Percentiles rank a stretch among this genome's conserved stretches.
phyloP scores from a whole-genome alignment of 1,140 invertebrate species.

The Cyclargus thomasi region DNA sequence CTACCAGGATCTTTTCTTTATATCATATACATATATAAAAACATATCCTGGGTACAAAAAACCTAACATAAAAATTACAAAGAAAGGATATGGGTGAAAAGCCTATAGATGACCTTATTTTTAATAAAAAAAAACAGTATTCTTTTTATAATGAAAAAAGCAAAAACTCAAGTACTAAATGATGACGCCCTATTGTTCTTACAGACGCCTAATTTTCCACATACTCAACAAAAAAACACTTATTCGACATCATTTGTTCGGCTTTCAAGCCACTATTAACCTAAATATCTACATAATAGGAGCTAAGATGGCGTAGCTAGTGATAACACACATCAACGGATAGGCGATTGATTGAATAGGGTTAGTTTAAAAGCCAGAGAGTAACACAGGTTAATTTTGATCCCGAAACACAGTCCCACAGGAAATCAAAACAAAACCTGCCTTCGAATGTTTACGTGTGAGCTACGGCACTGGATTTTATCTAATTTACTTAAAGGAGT shows the following conservation, averaged over 20 bases:
- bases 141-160: too few species aligned
- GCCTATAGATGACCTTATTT: too few species aligned
- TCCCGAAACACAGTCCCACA: background rate
- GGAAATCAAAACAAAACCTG: background rate
- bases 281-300: background rate
- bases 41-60: too few species aligned
- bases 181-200: too few species aligned
- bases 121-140: too few species aligned
- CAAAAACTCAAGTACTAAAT: too few species aligned
- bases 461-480: background rate
- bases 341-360: background rate
- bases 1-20: too few species aligned
- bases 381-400: background rate
- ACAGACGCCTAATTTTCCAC: too few species aligned
- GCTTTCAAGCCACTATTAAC: background rate
- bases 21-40: too few species aligned
- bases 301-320: background rate
- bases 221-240: background rate
- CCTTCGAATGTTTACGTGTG: background rate
- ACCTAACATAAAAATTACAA: too few species aligned
- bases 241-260: background rate
- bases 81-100: too few species aligned
- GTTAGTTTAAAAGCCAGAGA: conserved; percentile 3
- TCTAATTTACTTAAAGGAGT: background rate
- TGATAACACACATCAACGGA: background rate